These are phyloP conservation scores for Bradypodion ventrale DNA, from an alignment of 2,797 vertebrate species.

Conservation along the genomic window DNA sequence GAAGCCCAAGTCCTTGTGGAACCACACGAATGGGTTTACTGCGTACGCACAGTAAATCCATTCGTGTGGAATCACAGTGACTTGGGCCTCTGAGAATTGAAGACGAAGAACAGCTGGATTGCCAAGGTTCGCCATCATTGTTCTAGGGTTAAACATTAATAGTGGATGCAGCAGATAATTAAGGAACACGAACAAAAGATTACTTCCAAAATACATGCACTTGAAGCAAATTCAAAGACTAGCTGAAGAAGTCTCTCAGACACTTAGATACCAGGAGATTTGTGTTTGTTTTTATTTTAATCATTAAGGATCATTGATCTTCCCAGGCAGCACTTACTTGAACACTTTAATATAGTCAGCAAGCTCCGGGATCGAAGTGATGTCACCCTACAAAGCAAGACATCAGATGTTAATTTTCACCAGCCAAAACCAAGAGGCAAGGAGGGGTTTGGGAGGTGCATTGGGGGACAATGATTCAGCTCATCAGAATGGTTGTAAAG, in stretches of 20 bases:
- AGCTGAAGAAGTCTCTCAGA: background rate
- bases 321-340: constrained; percentile 88
- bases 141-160: background rate
- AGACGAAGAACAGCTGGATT: too few species aligned
- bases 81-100: too few species aligned
- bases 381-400: constrained; percentile 89
- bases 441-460: background rate
- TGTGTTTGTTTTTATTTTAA: background rate
- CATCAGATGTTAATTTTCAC: background rate
- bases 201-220: background rate
- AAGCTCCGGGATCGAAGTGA: constrained; percentile 98
- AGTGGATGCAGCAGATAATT: background rate
- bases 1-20: too few species aligned
- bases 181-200: background rate
- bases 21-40: too few species aligned
- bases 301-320: constrained; percentile 53
- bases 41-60: too few species aligned
- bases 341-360: constrained; percentile 99
- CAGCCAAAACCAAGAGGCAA: background rate
- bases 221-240: background rate
- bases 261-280: background rate
- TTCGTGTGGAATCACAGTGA: too few species aligned
- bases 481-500: background rate
- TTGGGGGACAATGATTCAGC: background rate
- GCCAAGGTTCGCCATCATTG: too few species aligned